Percentiles rank a stretch among this genome's conserved stretches.
Conservation (phyloP, 2,113 vertebrate genomes). For the Vidua chalybeata region DNA sequence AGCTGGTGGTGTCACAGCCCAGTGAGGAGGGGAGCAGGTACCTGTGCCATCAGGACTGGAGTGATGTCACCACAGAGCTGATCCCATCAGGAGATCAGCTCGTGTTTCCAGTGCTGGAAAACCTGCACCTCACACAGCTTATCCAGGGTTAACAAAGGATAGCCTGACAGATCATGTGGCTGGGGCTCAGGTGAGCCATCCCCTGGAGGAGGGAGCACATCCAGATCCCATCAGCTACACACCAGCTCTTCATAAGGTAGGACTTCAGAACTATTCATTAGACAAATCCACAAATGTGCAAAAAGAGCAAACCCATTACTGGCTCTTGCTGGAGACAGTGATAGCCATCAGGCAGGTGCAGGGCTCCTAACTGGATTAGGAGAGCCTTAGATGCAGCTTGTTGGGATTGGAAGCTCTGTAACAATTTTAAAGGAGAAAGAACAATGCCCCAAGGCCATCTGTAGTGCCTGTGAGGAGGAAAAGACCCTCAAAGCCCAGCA, state of each 20-base stretch:
- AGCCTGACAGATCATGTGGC: background rate
- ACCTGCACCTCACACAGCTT: background rate
- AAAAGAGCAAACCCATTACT: background rate
- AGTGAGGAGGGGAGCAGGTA: background rate
- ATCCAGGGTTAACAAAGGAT: background rate
- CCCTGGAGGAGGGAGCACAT: background rate
- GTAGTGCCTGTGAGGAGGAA: background rate
- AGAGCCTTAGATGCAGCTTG: background rate
- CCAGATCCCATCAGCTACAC: background rate
- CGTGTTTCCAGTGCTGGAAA: rapidly evolving
- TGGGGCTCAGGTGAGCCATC: background rate
- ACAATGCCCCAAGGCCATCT: background rate
- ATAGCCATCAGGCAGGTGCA: background rate
- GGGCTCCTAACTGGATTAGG: background rate
- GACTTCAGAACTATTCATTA: background rate
- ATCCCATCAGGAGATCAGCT: background rate
- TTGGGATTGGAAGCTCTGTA: background rate
- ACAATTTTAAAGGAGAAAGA: background rate
- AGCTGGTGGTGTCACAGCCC: background rate
- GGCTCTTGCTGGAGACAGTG: background rate
- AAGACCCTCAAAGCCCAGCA: background rate
- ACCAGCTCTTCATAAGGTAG: rapidly evolving
- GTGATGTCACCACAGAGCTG: background rate
- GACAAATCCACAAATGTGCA: background rate
- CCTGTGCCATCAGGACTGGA: background rate